Percentiles rank a stretch among this genome's conserved stretches.
These are phyloP conservation scores for Masnerella sp. DNA, from an alignment of 2,888 invertebrate species.

Conservation along the genomic window DNA sequence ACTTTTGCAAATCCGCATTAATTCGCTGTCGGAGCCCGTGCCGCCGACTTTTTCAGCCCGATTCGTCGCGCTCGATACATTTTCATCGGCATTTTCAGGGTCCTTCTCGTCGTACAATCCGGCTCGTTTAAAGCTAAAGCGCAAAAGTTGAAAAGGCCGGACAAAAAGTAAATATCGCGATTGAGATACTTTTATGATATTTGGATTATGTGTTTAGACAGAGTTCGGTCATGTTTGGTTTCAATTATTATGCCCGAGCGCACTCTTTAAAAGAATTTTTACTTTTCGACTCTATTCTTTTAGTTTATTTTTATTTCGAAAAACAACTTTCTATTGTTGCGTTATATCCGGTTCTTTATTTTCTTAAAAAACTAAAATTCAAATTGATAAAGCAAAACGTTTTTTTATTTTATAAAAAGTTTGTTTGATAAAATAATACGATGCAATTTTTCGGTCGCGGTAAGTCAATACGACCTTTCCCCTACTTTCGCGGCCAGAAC, in stretches of 20 bases:
- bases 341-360: no score
- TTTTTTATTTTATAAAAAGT: no score
- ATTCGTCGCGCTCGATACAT: constrained; percentile 22
- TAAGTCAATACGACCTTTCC: no score
- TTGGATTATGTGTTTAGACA: no score
- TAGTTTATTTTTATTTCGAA: no score
- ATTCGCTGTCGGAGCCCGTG: constrained; percentile 18
- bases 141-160: background rate
- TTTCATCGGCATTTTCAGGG: constrained; percentile 17
- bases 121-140: constrained; percentile 2
- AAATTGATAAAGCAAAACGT: no score
- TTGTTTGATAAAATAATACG: no score
- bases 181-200: background rate
- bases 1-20: constrained; percentile 40
- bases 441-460: no score
- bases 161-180: constrained; percentile 11
- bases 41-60: constrained; percentile 17
- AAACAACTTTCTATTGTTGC: no score
- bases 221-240: no score
- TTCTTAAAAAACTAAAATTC: no score
- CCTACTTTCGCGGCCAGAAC: background rate
- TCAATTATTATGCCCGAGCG: background rate
- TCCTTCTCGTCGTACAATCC: background rate
- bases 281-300: no score
- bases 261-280: background rate